A percentile compares a stretch with the other conserved stretches of the same genome.
These are phyloP conservation scores for Aselliscus stoliczkanus DNA, from an alignment of 2,797 vertebrate species.

Conservation along the genomic window DNA sequence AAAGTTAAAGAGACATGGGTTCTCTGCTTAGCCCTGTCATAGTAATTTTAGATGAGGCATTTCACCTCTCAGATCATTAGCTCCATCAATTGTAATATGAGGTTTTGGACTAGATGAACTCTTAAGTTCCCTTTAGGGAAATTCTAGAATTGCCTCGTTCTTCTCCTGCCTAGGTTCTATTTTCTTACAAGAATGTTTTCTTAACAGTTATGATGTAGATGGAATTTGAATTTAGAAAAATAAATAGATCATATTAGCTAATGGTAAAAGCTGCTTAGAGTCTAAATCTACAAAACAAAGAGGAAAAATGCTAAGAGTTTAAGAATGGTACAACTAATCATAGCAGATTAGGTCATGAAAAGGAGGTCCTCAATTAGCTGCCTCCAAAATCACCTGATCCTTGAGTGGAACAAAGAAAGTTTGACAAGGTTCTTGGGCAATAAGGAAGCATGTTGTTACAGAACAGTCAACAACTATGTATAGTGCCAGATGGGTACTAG, in stretches of 20 bases:
- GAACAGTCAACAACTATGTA: too few relatives aligned
- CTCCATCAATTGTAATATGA: not conserved
- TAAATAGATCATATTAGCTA: not conserved
- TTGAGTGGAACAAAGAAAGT: not conserved
- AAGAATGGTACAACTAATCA: not conserved
- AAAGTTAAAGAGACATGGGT: not conserved
- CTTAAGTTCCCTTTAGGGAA: not conserved
- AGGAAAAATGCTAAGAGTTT: not conserved
- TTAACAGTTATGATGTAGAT: not conserved
- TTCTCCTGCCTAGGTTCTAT: not conserved
- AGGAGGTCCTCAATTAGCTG: not conserved
- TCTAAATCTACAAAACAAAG: not conserved
- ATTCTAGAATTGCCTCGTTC: not conserved
- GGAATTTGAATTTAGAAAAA: constrained; percentile 32
- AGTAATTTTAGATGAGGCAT: not conserved
- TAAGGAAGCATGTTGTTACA: not conserved
- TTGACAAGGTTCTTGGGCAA: not conserved
- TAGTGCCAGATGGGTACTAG: too few relatives aligned
- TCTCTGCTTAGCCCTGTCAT: not conserved
- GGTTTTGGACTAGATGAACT: not conserved
- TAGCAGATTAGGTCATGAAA: not conserved
- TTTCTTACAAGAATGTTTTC: not conserved
- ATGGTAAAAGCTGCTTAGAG: not conserved
- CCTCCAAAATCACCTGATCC: not conserved
- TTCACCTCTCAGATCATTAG: constrained; percentile 4